phyloP scores from a whole-genome alignment of 2,888 invertebrate species.

The Zonitis immaculata region DNA sequence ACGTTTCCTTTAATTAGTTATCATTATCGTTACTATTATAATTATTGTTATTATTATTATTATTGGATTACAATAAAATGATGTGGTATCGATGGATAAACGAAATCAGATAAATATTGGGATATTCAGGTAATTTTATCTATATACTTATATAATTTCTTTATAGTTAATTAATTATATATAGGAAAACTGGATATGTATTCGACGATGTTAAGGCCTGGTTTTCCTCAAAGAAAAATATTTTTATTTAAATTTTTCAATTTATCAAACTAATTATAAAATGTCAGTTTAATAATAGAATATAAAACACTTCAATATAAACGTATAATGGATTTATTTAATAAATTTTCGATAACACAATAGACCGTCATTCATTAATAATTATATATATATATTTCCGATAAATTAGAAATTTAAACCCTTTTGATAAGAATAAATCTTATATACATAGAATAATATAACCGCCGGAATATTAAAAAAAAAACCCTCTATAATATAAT shows the following conservation, averaged over 20 bases:
- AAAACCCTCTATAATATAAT: not conserved
- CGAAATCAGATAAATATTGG: slow-evolving; percentile 8
- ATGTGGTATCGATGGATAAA: slow-evolving; percentile 20
- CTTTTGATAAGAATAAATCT: no score
- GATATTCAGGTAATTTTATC: slow-evolving; percentile 13
- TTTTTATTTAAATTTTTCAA: slow-evolving; percentile 17
- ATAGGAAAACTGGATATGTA: slow-evolving; percentile 12
- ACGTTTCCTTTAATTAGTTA: slow-evolving; percentile 10
- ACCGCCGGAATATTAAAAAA: no score
- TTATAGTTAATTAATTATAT: not conserved
- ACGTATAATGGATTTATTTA: slow-evolving; percentile 18
- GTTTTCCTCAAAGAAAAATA: slow-evolving; percentile 11
- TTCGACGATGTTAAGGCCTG: slow-evolving; percentile 17
- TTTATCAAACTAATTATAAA: slow-evolving; percentile 30
- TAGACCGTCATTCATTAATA: slow-evolving; percentile 11
- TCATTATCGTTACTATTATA: not conserved
- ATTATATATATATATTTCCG: slow-evolving; percentile 13
- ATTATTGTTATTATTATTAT: no score
- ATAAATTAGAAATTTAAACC: no score
- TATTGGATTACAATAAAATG: no score
- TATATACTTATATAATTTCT: no score
- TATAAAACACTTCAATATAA: slow-evolving; percentile 27
- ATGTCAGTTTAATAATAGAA: slow-evolving; percentile 30
- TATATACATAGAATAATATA: no score
- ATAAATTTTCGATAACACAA: slow-evolving; percentile 18